phyloP scores from a whole-genome alignment of 2,797 vertebrate species.

The Avahi laniger region DNA sequence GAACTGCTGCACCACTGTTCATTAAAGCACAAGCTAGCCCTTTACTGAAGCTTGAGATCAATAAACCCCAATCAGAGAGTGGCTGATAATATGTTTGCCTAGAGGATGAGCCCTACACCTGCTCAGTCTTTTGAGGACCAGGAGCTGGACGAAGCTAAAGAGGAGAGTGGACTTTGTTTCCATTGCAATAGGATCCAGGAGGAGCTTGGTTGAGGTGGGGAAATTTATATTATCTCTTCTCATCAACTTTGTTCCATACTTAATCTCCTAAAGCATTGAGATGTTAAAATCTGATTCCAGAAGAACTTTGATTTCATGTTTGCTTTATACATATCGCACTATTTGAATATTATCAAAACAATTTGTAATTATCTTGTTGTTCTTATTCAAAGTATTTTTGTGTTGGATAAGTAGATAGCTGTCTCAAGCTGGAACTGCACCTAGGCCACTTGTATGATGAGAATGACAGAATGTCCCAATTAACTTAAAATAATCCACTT shows the following conservation, averaged over 20 bases:
- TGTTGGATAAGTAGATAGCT: not conserved
- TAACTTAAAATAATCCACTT: slow-evolving; percentile 13
- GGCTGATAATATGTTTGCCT: not conserved
- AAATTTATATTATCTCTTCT: not conserved
- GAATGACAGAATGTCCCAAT: not conserved
- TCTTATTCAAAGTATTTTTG: slow-evolving; percentile 4
- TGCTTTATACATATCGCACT: not conserved
- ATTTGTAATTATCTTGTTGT: not conserved
- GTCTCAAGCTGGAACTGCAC: not conserved
- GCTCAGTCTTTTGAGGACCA: slow-evolving; percentile 1
- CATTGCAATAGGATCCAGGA: not conserved
- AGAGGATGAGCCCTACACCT: not conserved
- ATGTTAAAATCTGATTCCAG: not conserved
- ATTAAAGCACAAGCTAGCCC: not conserved
- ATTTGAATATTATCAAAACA: not conserved
- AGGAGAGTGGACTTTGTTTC: not conserved
- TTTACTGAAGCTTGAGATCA: not conserved
- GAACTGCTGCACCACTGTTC: not conserved
- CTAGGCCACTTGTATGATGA: not conserved
- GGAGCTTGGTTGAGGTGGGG: not conserved
- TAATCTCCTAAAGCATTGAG: not conserved
- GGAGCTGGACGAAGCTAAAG: not conserved
- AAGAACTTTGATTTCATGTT: not conserved
- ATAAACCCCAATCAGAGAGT: not conserved
- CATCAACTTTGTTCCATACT: not conserved